Percentiles rank a stretch among this genome's conserved stretches.
These are phyloP conservation scores for Gymnodraco acuticeps DNA, from an alignment of 2,797 vertebrate species.

Conservation along the genomic window DNA sequence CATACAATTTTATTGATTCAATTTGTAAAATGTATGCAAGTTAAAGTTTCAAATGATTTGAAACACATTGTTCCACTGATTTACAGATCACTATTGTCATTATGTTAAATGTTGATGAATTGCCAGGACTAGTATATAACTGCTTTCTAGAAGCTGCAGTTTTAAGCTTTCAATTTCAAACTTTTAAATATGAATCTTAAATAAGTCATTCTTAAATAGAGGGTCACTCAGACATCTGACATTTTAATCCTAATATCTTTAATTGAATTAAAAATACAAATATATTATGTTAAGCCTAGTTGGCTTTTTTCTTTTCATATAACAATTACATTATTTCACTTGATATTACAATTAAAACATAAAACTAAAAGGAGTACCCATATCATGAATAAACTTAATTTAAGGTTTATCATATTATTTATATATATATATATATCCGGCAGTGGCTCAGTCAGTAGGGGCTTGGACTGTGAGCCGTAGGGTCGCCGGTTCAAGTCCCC, in stretches of 20 bases:
- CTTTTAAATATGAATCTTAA: neutral
- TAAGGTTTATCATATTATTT: neutral
- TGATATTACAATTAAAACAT: neutral
- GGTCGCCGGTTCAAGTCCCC: too few relatives aligned
- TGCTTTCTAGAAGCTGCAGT: neutral
- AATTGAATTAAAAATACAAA: slow-evolving; percentile 1
- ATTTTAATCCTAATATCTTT: neutral
- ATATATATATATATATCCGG: too few relatives aligned
- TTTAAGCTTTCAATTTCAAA: neutral
- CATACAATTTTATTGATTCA: neutral
- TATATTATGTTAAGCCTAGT: neutral
- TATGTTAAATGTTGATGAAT: neutral
- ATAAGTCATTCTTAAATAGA: slow-evolving; percentile 4
- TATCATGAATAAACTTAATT: neutral
- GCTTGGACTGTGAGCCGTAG: too few relatives aligned
- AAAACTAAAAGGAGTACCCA: neutral
- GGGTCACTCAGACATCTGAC: neutral
- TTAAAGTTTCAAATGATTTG: neutral
- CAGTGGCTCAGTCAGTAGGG: too few relatives aligned
- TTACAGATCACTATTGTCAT: neutral
- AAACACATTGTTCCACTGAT: neutral
- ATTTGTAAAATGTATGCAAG: neutral
- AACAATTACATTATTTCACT: too few relatives aligned
- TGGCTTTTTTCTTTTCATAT: neutral
- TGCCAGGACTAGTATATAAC: neutral